Base-by-base conservation (phyloP, 2,797 vertebrate genomes). In the Todus mexicanus region DNA sequence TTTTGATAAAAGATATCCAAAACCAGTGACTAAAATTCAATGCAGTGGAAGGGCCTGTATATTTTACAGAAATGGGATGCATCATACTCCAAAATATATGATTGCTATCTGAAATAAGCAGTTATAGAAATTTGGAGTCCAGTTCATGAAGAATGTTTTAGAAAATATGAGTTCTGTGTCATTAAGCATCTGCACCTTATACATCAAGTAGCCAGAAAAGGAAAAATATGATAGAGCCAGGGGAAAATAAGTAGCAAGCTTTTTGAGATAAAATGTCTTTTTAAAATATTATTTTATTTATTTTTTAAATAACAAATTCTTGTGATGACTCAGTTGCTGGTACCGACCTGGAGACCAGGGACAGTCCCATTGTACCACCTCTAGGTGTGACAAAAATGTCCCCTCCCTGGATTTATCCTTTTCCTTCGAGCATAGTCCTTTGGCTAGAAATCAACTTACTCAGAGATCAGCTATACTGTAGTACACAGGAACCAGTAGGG, bases 1-100 rank as follows among this genome's bases (percentile, higher is more conserved):
- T 59, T 53, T 37, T 63, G 84, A 95, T 63, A 88, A 92, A 74
- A 47, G 35, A 47, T 51, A 54, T n/a, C 43, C 26, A 85, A 75
- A 93, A 73, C 1, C 1, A 0, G n/a, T 72, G 53, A 70, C 26
- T 78, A 43, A 85, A 91, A 68, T 12, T 61, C 35, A 83, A 9
- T 22, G 42, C 48, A 37, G 68, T 38, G 26, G 51, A 82, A 70
- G 35, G 37, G 14, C 54, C 22, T 57, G 19, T 61, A 18, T 85
- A 80, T 90, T 82, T n/a, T 63, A 70, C 20, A 54, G 33, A 88
- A 60, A 9, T 68, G 40, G 54, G 31, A 35, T 48, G 15, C 14
- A 79, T 53, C 37, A 16, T 27, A 7, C 25, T 76, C 73, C 25
- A 33, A 37, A 73, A 76, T 9, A 5, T 40, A 60, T 4, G 31